A percentile compares a stretch with the other conserved stretches of the same genome.
These are phyloP conservation scores for Seriola aureovittata DNA, from an alignment of 2,113 vertebrate species.

Conservation along the genomic window DNA sequence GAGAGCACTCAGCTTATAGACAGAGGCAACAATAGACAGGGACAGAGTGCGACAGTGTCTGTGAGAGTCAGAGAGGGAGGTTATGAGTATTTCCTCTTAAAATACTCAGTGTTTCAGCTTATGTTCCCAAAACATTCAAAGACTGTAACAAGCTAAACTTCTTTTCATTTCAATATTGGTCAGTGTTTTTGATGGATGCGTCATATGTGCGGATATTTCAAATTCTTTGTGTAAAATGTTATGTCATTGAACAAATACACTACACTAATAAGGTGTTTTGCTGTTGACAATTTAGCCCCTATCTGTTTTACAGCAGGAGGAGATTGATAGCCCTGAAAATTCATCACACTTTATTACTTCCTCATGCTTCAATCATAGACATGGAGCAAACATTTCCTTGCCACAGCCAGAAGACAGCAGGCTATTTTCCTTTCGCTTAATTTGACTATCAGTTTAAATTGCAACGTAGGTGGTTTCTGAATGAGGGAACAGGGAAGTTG, in stretches of 20 bases:
- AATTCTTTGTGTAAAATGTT: neutral
- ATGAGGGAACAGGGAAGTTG: constrained; percentile 65
- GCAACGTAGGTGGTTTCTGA: constrained; percentile 61
- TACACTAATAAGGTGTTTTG: neutral
- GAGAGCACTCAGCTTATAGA: constrained; percentile 59
- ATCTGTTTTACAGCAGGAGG: constrained; percentile 3
- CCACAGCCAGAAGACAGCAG: constrained; percentile 18
- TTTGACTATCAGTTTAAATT: constrained; percentile 64
- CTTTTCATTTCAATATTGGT: neutral
- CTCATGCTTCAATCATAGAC: constrained; percentile 33
- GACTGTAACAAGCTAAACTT: neutral
- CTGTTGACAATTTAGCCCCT: neutral
- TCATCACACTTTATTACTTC: constrained; percentile 50
- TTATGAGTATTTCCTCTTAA: neutral
- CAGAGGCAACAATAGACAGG: constrained; percentile 54
- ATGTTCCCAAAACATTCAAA: neutral
- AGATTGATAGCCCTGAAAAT: constrained; percentile 34
- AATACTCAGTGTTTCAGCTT: neutral
- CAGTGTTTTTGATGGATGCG: neutral
- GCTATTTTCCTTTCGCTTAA: constrained; percentile 53
- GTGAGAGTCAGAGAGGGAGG: neutral
- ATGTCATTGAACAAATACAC: constrained; percentile 7
- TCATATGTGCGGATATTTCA: neutral
- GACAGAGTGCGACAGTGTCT: neutral
- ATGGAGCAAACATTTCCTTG: constrained; percentile 43